phyloP scores from a whole-genome alignment of 2,797 vertebrate species.

The Sebastolobus alascanus region DNA sequence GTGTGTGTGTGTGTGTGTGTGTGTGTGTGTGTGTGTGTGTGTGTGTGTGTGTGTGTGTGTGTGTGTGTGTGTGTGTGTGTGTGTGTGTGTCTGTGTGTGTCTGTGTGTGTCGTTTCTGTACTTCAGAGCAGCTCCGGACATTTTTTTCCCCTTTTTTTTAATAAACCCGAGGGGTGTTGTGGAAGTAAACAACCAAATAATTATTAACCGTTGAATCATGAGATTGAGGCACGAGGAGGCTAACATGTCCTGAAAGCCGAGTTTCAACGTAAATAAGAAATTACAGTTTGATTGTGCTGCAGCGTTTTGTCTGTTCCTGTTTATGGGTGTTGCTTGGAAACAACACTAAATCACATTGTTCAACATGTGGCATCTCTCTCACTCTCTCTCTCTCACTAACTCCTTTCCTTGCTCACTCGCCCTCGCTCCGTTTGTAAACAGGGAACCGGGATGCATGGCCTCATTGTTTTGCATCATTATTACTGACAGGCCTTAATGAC shows the following conservation, averaged over 20 bases:
- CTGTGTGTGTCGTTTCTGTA: slow-evolving; percentile 60
- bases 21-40: slow-evolving; percentile 65
- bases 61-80: slow-evolving; percentile 62
- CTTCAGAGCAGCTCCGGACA: slow-evolving; percentile 46
- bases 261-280: slow-evolving; percentile 60
- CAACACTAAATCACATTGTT: slow-evolving; percentile 74
- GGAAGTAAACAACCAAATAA: slow-evolving; percentile 69
- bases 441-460: slow-evolving; percentile 64
- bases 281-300: slow-evolving; percentile 63
- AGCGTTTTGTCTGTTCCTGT: slow-evolving; percentile 73
- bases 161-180: slow-evolving; percentile 49
- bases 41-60: slow-evolving; percentile 69
- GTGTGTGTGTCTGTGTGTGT: slow-evolving; percentile 65
- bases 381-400: slow-evolving; percentile 5
- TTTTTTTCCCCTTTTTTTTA: slow-evolving; percentile 24
- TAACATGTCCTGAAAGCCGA: slow-evolving; percentile 29
- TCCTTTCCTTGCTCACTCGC: slow-evolving; percentile 29
- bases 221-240: slow-evolving; percentile 18
- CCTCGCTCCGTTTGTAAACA: slow-evolving; percentile 65
- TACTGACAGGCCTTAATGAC: slow-evolving; percentile 77
- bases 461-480: slow-evolving; percentile 81
- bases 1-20: slow-evolving; percentile 62
- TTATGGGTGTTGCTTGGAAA: slow-evolving; percentile 78
- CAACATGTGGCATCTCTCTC: slow-evolving; percentile 70
- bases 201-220: slow-evolving; percentile 51